phyloP scores from a whole-genome alignment of 2,113 vertebrate species.

The Pitta sordida region DNA sequence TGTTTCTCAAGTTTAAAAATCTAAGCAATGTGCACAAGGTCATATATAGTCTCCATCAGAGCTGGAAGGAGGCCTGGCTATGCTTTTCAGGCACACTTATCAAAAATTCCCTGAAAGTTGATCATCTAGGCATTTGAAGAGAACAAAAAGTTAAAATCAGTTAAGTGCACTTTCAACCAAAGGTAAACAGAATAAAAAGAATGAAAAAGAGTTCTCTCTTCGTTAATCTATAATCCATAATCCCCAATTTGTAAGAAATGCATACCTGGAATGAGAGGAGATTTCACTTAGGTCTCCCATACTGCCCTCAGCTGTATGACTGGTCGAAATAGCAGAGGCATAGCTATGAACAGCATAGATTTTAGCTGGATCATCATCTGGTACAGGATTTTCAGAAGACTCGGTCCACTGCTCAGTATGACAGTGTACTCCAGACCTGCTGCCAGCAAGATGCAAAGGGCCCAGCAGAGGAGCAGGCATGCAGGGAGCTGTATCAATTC shows the following conservation, averaged over 20 bases:
- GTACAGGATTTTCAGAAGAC: conserved; percentile 67
- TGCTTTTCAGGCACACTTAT: background rate
- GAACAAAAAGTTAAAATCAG: background rate
- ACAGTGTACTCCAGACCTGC: conserved; percentile 78
- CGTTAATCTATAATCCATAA: background rate
- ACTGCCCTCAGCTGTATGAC: conserved; percentile 81
- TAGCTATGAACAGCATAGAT: conserved; percentile 83
- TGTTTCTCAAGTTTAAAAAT: background rate
- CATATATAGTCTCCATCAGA: background rate
- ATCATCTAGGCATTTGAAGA: background rate
- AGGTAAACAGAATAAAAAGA: background rate
- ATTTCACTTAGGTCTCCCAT: conserved; percentile 90
- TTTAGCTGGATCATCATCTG: conserved; percentile 81
- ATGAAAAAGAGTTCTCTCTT: too few relatives aligned
- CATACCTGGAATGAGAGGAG: conserved; percentile 91
- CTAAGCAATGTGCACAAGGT: background rate
- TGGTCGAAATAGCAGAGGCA: conserved; percentile 69
- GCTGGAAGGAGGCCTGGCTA: background rate
- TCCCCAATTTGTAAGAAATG: background rate
- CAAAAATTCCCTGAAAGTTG: background rate
- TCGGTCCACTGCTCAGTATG: conserved; percentile 81
- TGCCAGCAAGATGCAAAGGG: conserved; percentile 68
- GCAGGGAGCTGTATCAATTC: conserved; percentile 91
- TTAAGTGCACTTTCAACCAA: background rate
- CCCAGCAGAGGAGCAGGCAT: conserved; percentile 72